Base-by-base conservation (phyloP, 2,113 vertebrate genomes). In the Xenopus borealis region DNA sequence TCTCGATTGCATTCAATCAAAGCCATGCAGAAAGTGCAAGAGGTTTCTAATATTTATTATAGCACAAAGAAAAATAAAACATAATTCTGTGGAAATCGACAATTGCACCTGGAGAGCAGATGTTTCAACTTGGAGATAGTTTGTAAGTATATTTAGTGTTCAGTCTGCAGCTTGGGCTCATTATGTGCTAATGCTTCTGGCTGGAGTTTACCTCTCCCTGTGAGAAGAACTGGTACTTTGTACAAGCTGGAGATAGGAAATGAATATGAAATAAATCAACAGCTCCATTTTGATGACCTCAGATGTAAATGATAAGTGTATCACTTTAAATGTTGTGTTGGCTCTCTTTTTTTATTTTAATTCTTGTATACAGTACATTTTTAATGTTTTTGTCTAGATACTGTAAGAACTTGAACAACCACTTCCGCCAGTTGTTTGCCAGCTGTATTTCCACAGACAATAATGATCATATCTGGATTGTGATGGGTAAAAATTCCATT, bases 111-210 rank as follows among this genome's bases (percentile, higher is more conserved):
- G 65, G 72, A 68, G 57, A 75, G 27, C 72, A 75, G 72, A 75
- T 75, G 72, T 68, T 75, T 58, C 55, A 19, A 7, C 46, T 68
- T 62, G 55, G 10, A 50, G 45, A 50, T 61, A 44, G 20, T 59
- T 17, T 66, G 12, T 57, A 47, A 68, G 45, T 27, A 12, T 18
- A 19, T 23, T 62, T 55, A 59, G 64, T 58, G 72, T 65, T 44
- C 23, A n/a, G 72, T 64, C 40, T 57, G 46, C 72, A 75, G 72
- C 72, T 75, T 75, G 72, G n/a, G 27, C 30, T 68, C 65, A 75
- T 75, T 75, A 75, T 67, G 65, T 33, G 57, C 58, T 75, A 75
- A 75, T 75, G 72, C 53, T 75, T 66, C 72, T 75, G 55, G 55
- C 55, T 33, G 55, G 40, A 40, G 50, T 30, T 17, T 57, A 18